Percentiles rank a stretch among this genome's conserved stretches.
Evolutionary conservation across 2,797 vertebrate species (phyloP).

Genomic region (Arremon aurantiirostris): DNA sequence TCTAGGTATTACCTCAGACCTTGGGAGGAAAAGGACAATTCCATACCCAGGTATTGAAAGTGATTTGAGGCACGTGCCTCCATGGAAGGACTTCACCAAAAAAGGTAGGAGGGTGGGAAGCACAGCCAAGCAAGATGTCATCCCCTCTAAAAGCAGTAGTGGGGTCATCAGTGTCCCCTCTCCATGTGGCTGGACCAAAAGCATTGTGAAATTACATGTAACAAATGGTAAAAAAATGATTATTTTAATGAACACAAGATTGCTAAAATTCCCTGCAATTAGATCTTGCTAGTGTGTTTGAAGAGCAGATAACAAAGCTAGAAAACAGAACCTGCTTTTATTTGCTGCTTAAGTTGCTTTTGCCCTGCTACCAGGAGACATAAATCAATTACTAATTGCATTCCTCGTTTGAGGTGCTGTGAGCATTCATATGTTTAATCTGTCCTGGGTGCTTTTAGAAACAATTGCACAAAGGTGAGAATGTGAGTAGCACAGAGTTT

Average conservation of each 20-base stretch:
- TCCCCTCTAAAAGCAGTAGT: neutral
- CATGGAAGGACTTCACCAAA: neutral
- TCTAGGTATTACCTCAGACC: too few species aligned
- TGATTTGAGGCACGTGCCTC: neutral
- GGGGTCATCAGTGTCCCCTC: neutral
- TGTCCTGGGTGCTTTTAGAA: neutral
- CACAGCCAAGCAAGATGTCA: neutral
- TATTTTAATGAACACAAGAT: neutral
- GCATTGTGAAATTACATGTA: neutral
- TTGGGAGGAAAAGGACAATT: neutral
- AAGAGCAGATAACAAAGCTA: neutral
- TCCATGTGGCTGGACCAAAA: neutral
- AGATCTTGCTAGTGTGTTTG: neutral
- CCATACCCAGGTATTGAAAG: neutral
- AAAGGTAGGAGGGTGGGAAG: neutral
- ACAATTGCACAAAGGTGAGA: neutral
- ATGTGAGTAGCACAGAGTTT: neutral
- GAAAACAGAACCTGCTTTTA: neutral
- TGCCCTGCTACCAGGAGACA: neutral
- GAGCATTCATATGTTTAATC: neutral
- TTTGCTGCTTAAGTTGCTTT: neutral
- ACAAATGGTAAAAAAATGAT: neutral
- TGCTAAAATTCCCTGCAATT: neutral
- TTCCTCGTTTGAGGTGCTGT: neutral
- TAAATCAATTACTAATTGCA: conserved; percentile 33